Conservation (phyloP, 1,140 invertebrate genomes). For the Helicoverpa armigera region DNA sequence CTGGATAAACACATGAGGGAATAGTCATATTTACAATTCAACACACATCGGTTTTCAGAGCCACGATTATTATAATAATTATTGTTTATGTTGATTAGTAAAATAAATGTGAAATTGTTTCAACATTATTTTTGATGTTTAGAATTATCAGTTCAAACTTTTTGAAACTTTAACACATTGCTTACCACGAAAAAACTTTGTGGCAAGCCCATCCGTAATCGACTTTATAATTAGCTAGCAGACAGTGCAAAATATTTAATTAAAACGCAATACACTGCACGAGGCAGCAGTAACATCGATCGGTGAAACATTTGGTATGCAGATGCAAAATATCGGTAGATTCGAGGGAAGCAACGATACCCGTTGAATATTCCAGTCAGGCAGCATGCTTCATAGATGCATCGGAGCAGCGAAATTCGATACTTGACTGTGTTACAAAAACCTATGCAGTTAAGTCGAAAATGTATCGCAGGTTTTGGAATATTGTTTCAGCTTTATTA, state of each 20-base stretch:
- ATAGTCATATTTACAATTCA: constrained; percentile 30
- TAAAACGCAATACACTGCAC: background rate
- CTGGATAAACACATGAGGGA: constrained; percentile 37
- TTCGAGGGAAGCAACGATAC: background rate
- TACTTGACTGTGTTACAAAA: background rate
- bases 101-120: too few relatives aligned
- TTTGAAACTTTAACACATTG: too few relatives aligned
- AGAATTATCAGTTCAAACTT: too few relatives aligned
- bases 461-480: background rate
- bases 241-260: background rate
- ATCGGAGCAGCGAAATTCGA: background rate
- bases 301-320: constrained; percentile 20
- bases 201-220: background rate
- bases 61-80: too few relatives aligned
- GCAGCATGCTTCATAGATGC: background rate
- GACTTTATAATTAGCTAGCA: background rate
- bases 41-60: constrained; percentile 15
- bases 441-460: background rate
- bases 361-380: constrained; percentile 9
- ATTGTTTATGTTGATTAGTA: too few relatives aligned
- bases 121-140: background rate
- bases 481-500: background rate
- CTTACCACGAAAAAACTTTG: too few relatives aligned
- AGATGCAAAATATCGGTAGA: constrained; percentile 18
- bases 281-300: constrained; percentile 9